Conservation (phyloP, 2,888 invertebrate genomes). For the Tortricodes alternella region DNA sequence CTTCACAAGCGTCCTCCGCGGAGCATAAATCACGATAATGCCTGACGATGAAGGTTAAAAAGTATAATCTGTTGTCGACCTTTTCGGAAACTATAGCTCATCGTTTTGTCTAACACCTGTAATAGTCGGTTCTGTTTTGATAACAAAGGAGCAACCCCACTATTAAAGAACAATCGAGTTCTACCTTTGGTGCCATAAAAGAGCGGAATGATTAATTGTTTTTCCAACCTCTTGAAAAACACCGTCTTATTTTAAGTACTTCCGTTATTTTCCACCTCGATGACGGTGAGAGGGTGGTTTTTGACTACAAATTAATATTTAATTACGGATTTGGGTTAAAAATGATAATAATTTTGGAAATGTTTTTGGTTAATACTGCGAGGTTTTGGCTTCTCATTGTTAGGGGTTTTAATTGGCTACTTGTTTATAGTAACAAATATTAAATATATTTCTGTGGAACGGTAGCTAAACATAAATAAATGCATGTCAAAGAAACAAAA, state of each 20-base stretch:
- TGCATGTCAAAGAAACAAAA: too few relatives aligned
- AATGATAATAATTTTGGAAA: slow-evolving; percentile 55
- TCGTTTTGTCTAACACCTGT: slow-evolving; percentile 35
- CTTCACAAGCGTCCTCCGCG: slow-evolving; percentile 51
- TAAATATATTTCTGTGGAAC: too few relatives aligned
- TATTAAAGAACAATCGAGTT: slow-evolving; percentile 75
- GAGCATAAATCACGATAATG: slow-evolving; percentile 42
- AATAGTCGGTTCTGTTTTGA: slow-evolving; percentile 43
- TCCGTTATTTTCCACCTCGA: slow-evolving; percentile 81
- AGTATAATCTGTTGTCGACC: slow-evolving; percentile 47
- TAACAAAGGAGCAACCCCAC: slow-evolving; percentile 69
- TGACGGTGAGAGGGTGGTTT: slow-evolving; percentile 74
- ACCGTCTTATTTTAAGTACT: slow-evolving; percentile 79
- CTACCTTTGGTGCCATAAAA: slow-evolving; percentile 77
- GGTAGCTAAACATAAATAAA: too few relatives aligned
- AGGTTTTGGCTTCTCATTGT: not conserved
- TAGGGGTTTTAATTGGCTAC: not conserved
- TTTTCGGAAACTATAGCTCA: slow-evolving; percentile 43
- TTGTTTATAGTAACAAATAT: too few relatives aligned
- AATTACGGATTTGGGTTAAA: slow-evolving; percentile 65
- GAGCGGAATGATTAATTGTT: slow-evolving; percentile 80
- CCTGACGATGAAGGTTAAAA: slow-evolving; percentile 46
- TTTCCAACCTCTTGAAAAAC: slow-evolving; percentile 79
- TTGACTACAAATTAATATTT: slow-evolving; percentile 76
- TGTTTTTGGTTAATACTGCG: slow-evolving; percentile 6